Evolutionary conservation across 2,113 vertebrate species (phyloP).

Genomic region (Cephalopterus ornatus): DNA sequence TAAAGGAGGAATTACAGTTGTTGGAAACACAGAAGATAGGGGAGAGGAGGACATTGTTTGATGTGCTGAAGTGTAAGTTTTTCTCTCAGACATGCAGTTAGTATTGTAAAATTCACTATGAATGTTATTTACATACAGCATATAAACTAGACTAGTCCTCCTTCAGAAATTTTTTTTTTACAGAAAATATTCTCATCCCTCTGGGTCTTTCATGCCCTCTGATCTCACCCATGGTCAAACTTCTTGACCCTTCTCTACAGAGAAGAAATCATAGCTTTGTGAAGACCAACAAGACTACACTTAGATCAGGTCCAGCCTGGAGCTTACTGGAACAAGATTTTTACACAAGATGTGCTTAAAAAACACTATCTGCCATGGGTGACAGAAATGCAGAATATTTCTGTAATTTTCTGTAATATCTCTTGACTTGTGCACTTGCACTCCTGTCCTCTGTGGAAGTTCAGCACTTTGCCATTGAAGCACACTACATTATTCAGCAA

Average conservation of each 20-base stretch:
- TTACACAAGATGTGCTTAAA: neutral
- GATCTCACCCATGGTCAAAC: neutral
- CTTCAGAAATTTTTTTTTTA: neutral
- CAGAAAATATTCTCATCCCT: neutral
- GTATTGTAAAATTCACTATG: neutral
- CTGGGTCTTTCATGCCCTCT: neutral
- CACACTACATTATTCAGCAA: neutral
- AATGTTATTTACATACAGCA: neutral
- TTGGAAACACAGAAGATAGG: neutral
- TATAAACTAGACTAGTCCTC: neutral
- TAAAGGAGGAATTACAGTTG: neutral
- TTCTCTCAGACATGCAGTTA: neutral
- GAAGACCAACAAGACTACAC: neutral
- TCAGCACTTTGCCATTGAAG: neutral
- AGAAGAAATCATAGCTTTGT: neutral
- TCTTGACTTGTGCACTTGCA: neutral
- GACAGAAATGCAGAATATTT: neutral
- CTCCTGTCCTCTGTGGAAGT: neutral
- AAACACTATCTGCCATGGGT: neutral
- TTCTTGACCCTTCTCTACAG: neutral
- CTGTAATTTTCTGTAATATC: neutral
- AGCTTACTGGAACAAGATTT: neutral
- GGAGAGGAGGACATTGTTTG: neutral
- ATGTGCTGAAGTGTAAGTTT: accelerated
- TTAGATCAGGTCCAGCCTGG: neutral